Base-by-base conservation (phyloP, 2,113 vertebrate species). In the Hiodon alosoides region DNA sequence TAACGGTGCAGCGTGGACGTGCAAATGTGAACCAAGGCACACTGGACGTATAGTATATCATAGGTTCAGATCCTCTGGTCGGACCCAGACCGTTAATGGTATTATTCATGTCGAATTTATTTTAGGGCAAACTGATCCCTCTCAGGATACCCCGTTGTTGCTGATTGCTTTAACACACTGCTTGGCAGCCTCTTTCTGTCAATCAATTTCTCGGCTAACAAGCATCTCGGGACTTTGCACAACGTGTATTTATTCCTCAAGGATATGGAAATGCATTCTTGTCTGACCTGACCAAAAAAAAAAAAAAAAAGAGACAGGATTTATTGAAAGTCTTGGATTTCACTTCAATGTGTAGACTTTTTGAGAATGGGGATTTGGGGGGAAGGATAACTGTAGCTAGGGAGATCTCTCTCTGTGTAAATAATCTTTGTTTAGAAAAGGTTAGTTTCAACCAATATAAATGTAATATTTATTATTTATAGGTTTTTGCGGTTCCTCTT, bases 311-410 rank as follows among this genome's bases (percentile, higher is more conserved):
- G 54, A 60, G 78, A 67, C n/a, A 64, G 64, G 67, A 85, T 86
- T 85, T 85, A 85, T 81, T 72, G 71, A 73, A 71, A 75, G 51
- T 80, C 66, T 81, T 83, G 74, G 71, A 83, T 86, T 87, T 85
- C 73, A 68, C 57, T 76, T 81, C 55, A 76, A 79, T 72, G n/a
- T 47, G 3, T 48, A 62, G 70, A 77, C 69, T 78, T 84, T 72
- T 79, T 17, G 78, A 75, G 72, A 79, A 83, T 73, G 50, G 65
- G 66, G 53, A 53, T 79, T 76, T 78, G 74, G 66, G 71, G 67
- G 82, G 2, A 31, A 31, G 31, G 31, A 85, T 84, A 79, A 73
- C 71, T 75, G 61, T 77, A 58, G 80, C 75, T 54, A 76, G 70
- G 74, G 9, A 7, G 57, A 81, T 83, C 70, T 74, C 72, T 79